A percentile compares a stretch with the other conserved stretches of the same genome.
These are phyloP conservation scores for Dicyrtoma fusca DNA, from an alignment of 2,888 invertebrate genomes.

Conservation along the genomic window DNA sequence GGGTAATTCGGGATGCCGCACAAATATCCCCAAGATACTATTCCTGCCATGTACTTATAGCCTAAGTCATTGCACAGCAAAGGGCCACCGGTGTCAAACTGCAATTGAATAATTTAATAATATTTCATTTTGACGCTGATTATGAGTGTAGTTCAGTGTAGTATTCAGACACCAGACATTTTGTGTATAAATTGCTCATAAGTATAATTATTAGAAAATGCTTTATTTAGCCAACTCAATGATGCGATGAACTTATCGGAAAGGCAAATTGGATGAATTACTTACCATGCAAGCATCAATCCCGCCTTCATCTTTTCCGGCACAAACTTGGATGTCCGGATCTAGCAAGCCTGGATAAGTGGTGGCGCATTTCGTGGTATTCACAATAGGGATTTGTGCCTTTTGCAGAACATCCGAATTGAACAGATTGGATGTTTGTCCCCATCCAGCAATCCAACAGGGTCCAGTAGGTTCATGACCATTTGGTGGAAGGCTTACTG, in stretches of 20 bases:
- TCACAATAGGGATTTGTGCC: slow-evolving; percentile 36
- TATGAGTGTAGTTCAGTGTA: too few species aligned
- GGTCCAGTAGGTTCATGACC: slow-evolving; percentile 15
- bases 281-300: slow-evolving; percentile 42
- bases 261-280: too few species aligned
- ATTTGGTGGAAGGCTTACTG: slow-evolving; percentile 5
- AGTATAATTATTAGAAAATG: not conserved
- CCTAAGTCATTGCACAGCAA: slow-evolving; percentile 31
- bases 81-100: slow-evolving; percentile 37
- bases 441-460: slow-evolving; percentile 37
- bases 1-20: slow-evolving; percentile 22
- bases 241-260: too few species aligned
- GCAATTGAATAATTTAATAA: not conserved
- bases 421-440: slow-evolving; percentile 21
- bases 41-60: slow-evolving; percentile 28
- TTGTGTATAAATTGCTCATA: not conserved
- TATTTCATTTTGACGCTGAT: too few species aligned
- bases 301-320: slow-evolving; percentile 41
- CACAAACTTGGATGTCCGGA: slow-evolving; percentile 34
- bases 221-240: too few species aligned
- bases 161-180: too few species aligned
- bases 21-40: slow-evolving; percentile 30
- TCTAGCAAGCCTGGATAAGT: slow-evolving; percentile 14
- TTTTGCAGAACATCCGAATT: slow-evolving; percentile 31
- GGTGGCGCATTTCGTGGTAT: slow-evolving; percentile 12